These are phyloP conservation scores for Catostylus mosaicus DNA, from an alignment of 30 jellyfish, hydroid and myxozoan genomes.

Conservation along the genomic window DNA sequence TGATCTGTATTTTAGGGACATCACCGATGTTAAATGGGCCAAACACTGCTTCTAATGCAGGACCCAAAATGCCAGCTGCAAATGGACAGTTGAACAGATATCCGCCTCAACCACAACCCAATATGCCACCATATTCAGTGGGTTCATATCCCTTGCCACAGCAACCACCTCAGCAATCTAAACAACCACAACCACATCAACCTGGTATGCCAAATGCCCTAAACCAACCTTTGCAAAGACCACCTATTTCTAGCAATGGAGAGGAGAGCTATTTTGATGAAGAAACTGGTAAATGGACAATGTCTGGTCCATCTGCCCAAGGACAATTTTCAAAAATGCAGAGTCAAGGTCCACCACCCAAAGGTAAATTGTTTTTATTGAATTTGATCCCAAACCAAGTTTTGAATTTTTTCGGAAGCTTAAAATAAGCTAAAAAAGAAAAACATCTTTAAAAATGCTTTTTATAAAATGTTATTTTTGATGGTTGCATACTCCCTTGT, in stretches of 20 bases:
- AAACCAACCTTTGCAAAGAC: slow-evolving; percentile 40
- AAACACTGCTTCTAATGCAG: not conserved
- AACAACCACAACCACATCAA: slow-evolving; percentile 1
- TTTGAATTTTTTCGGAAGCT: too few relatives aligned
- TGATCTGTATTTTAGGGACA: not conserved
- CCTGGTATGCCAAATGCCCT: not conserved
- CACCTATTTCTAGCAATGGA: slow-evolving; percentile 21
- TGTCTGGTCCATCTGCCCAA: not conserved
- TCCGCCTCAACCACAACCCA: slow-evolving; percentile 25
- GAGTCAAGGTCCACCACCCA: slow-evolving; percentile 3
- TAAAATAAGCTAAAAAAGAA: too few relatives aligned
- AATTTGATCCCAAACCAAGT: too few relatives aligned
- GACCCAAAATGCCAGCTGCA: slow-evolving; percentile 9
- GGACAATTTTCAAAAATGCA: slow-evolving; percentile 13
- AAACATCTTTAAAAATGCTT: too few relatives aligned
- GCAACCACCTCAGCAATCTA: slow-evolving; percentile 17
- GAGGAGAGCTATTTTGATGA: slow-evolving; percentile 22
- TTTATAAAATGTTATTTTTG: too few relatives aligned
- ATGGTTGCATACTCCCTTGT: too few relatives aligned
- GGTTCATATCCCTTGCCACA: slow-evolving; percentile 15
- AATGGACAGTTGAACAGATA: slow-evolving; percentile 27
- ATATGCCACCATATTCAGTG: not conserved
- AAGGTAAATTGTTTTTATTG: not conserved
- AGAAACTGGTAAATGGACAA: slow-evolving; percentile 43
- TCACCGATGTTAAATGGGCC: slow-evolving; percentile 52